Conservation (phyloP, 92 coral and sea anemone species). For the Porites rus region DNA sequence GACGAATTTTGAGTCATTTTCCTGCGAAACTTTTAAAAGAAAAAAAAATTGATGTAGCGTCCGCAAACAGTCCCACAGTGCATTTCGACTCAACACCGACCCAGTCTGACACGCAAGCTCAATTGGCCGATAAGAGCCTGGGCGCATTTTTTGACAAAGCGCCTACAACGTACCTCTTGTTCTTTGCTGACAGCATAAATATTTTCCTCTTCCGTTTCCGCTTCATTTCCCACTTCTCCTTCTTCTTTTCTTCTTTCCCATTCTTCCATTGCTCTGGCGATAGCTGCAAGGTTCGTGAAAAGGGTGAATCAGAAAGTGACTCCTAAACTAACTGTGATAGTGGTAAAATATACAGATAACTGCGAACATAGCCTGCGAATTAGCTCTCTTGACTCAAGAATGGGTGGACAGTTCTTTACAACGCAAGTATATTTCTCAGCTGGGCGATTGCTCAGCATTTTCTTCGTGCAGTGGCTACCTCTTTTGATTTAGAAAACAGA, state of each 20-base stretch:
- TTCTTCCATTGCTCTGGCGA: slow-evolving; percentile 93
- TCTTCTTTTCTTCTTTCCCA: slow-evolving; percentile 86
- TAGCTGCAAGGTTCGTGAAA: slow-evolving; percentile 56
- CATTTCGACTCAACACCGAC: too few species aligned
- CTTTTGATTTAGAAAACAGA: too few species aligned
- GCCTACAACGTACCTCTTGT: slow-evolving; percentile 50
- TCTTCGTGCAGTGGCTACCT: too few species aligned
- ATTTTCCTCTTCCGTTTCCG: slow-evolving; percentile 84
- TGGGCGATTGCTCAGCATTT: too few species aligned
- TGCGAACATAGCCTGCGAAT: too few species aligned
- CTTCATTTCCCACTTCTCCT: slow-evolving; percentile 68
- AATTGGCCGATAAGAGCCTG: too few species aligned
- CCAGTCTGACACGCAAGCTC: too few species aligned
- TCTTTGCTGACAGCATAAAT: slow-evolving; percentile 85
- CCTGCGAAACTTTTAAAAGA: too few species aligned
- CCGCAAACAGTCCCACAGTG: too few species aligned
- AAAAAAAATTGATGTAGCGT: too few species aligned
- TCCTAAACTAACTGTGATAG: not conserved
- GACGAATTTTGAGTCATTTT: too few species aligned
- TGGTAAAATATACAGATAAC: not conserved
- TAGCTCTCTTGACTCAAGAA: too few species aligned
- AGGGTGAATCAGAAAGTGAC: not conserved
- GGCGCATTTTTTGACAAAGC: not conserved
- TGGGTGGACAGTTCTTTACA: not conserved
- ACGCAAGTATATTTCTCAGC: not conserved